phyloP scores from a whole-genome alignment of 1,140 invertebrate genomes.

The Bombus fervidus region DNA sequence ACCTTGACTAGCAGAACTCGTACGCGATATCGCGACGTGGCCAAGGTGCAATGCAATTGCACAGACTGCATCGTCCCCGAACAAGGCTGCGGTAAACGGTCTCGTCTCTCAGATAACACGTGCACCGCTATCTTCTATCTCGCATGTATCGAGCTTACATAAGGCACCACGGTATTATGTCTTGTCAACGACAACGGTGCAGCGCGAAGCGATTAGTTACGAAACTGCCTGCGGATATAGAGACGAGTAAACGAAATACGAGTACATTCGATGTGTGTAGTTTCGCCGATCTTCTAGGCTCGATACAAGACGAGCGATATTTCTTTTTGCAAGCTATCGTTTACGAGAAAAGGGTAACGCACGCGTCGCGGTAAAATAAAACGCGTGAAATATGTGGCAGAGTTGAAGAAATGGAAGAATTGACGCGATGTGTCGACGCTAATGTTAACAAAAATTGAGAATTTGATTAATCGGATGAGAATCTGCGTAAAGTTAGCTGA shows the following conservation, averaged over 20 bases:
- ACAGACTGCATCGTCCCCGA: conserved; percentile 20
- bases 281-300: background rate
- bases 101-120: conserved; percentile 51
- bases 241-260: background rate
- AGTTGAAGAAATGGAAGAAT: too few relatives aligned
- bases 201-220: conserved; percentile 35
- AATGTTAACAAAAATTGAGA: too few relatives aligned
- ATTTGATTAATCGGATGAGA: too few relatives aligned
- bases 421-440: too few relatives aligned
- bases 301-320: too few relatives aligned
- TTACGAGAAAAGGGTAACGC: too few relatives aligned
- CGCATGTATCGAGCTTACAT: conserved; percentile 49
- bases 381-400: too few relatives aligned
- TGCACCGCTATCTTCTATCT: conserved; percentile 39
- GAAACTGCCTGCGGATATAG: conserved; percentile 18
- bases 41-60: conserved; percentile 36
- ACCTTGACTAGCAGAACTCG: conserved; percentile 23
- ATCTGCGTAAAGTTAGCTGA: too few relatives aligned
- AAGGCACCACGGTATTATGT: conserved; percentile 38
- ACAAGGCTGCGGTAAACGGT: conserved; percentile 52
- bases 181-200: conserved; percentile 43
- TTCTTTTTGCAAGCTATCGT: too few relatives aligned
- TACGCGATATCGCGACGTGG: background rate
- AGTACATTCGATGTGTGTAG: background rate
- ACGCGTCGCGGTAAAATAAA: too few relatives aligned